These are phyloP conservation scores for Taphrorychus bicolor DNA, from an alignment of 2,888 invertebrate species.

Conservation along the genomic window DNA sequence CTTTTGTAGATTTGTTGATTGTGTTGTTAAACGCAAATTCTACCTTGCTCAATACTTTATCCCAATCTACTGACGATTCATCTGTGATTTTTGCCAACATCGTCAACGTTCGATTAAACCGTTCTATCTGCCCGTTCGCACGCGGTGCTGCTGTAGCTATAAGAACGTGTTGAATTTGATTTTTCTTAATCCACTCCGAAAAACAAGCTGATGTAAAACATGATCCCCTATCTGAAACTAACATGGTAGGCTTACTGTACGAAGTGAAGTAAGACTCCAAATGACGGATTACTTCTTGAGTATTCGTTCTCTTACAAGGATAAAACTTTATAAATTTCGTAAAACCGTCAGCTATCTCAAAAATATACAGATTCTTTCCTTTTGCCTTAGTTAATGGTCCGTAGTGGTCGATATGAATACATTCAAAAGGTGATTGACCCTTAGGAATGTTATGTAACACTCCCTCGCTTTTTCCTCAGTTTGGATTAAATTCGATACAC, in stretches of 20 bases:
- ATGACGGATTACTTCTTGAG: slow-evolving; percentile 37
- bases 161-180: slow-evolving; percentile 30
- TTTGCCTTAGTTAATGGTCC: slow-evolving; percentile 49
- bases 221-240: slow-evolving; percentile 42
- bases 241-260: slow-evolving; percentile 32
- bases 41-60: slow-evolving; percentile 37
- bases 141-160: slow-evolving; percentile 40
- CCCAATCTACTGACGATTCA: slow-evolving; percentile 28
- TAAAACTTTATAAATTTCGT: slow-evolving; percentile 51
- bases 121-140: slow-evolving; percentile 43
- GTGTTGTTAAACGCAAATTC: slow-evolving; percentile 45
- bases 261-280: slow-evolving; percentile 7
- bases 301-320: slow-evolving; percentile 46
- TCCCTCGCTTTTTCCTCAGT: slow-evolving; percentile 49
- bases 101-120: slow-evolving; percentile 36
- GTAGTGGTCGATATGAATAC: slow-evolving; percentile 50
- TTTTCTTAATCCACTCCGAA: slow-evolving; percentile 28
- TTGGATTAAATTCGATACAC: slow-evolving; percentile 47
- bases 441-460: slow-evolving; percentile 48
- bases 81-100: slow-evolving; percentile 29
- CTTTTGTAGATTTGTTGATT: slow-evolving; percentile 44
- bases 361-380: slow-evolving; percentile 38
- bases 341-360: slow-evolving; percentile 49
- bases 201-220: slow-evolving; percentile 36
- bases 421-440: slow-evolving; percentile 47